Base-by-base conservation (phyloP, 1,140 invertebrate species). In the Macrobrachium nipponense region DNA sequence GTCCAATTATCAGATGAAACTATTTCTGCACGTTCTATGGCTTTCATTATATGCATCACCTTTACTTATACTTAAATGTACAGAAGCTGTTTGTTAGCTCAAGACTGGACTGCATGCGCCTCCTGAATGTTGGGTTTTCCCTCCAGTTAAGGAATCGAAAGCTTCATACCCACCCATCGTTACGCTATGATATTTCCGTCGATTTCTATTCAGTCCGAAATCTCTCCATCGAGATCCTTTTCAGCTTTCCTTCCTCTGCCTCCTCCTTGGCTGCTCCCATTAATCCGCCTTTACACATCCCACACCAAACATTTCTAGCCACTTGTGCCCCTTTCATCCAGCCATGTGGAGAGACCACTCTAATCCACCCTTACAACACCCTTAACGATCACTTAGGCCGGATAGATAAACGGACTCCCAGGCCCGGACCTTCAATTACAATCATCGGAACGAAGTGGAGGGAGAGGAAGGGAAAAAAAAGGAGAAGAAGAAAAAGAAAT, bases 401-500 rank as follows among this genome's bases (percentile, higher is more conserved):
- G 51, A 51, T 51, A 51, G 51, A 51, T 51, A 51, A 51, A 51
- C 51, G 51, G 51, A 44, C 8, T 51, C 36, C 12, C 0, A 73
- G 68, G 14, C 68, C 68, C 68, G 36, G 27, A n/a, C 8, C 12
- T 58, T 27, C 76, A 78, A 78, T 78, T 78, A 51, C 51, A 5
- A 51, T 51, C 51, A 51, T 51, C 51, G 51, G 51, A 51, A 51
- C 51, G 51, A 51, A 51, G 51, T 51, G 51, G 51, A 51, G 51
- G 51, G 51, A 51, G 51, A 51, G 12, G 51, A 51, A 51, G 51
- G 12, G 12, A 12, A 51, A 51, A 51, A 51, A 51, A 51, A 7
- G 12, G 12, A 12, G 8, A 51, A 51, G 8, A 51, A 12, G 12
- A 78, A 61, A 62, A 78, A 78, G 51, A 62, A 78, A 62, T 78